A percentile compares a stretch with the other conserved stretches of the same genome.
phyloP scores from a whole-genome alignment of 2,888 invertebrate genomes.

The Theretra japonica region DNA sequence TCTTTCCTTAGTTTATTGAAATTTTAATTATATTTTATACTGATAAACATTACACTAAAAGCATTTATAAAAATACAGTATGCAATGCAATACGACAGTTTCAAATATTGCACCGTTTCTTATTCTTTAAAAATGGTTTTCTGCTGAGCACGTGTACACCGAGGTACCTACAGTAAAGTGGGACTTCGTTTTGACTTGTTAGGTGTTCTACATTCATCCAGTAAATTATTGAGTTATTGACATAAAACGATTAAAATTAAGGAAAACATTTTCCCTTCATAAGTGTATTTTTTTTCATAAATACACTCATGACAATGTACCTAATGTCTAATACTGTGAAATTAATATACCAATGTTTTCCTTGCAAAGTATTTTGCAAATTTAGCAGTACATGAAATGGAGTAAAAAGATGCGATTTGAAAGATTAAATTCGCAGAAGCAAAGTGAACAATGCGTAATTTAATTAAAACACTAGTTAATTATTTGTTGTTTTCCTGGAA shows the following conservation, averaged over 20 bases:
- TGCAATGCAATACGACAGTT: not conserved
- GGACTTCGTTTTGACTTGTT: not conserved
- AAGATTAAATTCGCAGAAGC: not conserved
- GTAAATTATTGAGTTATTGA: too few species aligned
- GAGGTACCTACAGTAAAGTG: not conserved
- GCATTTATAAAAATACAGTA: conserved; percentile 14
- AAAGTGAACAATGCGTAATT: too few species aligned
- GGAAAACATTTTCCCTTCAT: not conserved
- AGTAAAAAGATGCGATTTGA: not conserved
- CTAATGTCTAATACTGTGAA: conserved; percentile 11
- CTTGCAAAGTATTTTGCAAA: not conserved
- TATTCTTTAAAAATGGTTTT: not conserved
- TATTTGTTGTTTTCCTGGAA: too few species aligned
- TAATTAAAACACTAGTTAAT: too few species aligned
- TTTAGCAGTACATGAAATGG: not conserved
- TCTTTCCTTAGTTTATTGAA: not conserved
- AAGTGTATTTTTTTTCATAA: not conserved
- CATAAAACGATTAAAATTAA: not conserved
- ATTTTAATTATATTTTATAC: not conserved
- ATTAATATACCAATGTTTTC: not conserved
- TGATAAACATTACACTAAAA: conserved; percentile 1
- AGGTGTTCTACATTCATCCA: not conserved
- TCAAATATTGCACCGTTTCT: not conserved
- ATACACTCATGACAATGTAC: not conserved
- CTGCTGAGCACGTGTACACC: not conserved